Evolutionary conservation across 2,888 invertebrate genomes (phyloP).

Genomic region (Eupithecia exiguata): DNA sequence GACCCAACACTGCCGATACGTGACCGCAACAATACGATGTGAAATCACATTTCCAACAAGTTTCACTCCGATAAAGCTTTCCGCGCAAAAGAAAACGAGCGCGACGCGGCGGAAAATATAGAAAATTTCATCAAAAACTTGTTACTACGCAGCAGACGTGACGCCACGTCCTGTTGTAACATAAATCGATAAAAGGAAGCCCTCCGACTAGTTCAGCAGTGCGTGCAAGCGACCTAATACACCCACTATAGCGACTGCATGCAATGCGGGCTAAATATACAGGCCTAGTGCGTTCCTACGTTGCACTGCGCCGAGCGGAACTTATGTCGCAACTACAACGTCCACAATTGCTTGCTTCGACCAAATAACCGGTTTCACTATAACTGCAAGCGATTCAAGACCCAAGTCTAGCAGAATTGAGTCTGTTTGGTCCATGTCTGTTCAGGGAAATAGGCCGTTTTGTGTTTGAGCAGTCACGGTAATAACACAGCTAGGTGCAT

Average conservation of each 20-base stretch:
- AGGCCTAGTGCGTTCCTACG: constrained; percentile 67
- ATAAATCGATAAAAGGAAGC: constrained; percentile 83
- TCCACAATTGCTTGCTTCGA: constrained; percentile 76
- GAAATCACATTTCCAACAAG: constrained; percentile 70
- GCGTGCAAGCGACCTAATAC: constrained; percentile 83
- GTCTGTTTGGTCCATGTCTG: constrained; percentile 53
- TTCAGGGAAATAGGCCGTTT: constrained; percentile 69
- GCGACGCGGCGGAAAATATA: constrained; percentile 59
- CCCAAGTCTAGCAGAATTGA: constrained; percentile 52
- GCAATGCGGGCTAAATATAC: constrained; percentile 84
- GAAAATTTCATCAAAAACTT: constrained; percentile 65
- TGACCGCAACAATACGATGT: constrained; percentile 44
- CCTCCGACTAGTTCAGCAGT: constrained; percentile 84
- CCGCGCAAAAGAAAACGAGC: constrained; percentile 71
- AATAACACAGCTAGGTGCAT: constrained; percentile 84
- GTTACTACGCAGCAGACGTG: constrained; percentile 57
- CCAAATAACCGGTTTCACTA: constrained; percentile 74
- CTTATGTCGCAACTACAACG: constrained; percentile 77
- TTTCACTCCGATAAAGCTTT: constrained; percentile 67
- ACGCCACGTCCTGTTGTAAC: constrained; percentile 70
- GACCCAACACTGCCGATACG: neutral
- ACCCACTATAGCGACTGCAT: constrained; percentile 75
- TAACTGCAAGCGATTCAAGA: constrained; percentile 53
- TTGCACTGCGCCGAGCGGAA: constrained; percentile 66
- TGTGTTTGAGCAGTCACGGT: constrained; percentile 64